These are phyloP conservation scores for Pelobates fuscus DNA, from an alignment of 2,113 vertebrate species.

Conservation along the genomic window DNA sequence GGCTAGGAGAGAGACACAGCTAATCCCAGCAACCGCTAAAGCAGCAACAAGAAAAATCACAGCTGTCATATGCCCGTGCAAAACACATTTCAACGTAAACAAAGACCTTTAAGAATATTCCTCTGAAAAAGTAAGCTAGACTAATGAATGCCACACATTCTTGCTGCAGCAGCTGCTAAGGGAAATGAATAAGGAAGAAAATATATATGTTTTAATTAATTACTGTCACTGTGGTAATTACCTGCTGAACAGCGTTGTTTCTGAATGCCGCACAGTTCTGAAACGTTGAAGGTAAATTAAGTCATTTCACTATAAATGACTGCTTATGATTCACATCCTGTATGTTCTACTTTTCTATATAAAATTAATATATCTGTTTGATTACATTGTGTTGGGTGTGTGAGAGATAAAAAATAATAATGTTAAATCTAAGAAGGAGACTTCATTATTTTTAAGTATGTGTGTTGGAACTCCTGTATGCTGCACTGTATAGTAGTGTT, in stretches of 20 bases:
- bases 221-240: conserved; percentile 13
- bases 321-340: neutral
- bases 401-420: too few relatives aligned
- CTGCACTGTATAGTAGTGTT: too few relatives aligned
- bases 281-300: conserved; percentile 4
- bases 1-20: conserved; percentile 24
- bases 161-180: neutral
- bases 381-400: too few relatives aligned
- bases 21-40: conserved; percentile 36
- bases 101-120: conserved; percentile 45
- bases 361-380: too few relatives aligned
- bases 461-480: too few relatives aligned
- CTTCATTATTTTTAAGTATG: too few relatives aligned
- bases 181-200: conserved; percentile 10
- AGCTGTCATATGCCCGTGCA: conserved; percentile 32
- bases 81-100: conserved; percentile 45
- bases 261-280: neutral
- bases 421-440: too few relatives aligned
- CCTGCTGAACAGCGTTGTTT: conserved; percentile 7
- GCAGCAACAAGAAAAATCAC: conserved; percentile 41
- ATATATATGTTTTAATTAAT: conserved; percentile 33
- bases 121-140: conserved; percentile 24
- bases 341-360: neutral
- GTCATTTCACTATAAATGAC: neutral
- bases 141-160: conserved; percentile 40